A percentile compares a stretch with the other conserved stretches of the same genome.
Conservation (phyloP, 2,888 invertebrate species). For the Cordylochernes scorpioides region DNA sequence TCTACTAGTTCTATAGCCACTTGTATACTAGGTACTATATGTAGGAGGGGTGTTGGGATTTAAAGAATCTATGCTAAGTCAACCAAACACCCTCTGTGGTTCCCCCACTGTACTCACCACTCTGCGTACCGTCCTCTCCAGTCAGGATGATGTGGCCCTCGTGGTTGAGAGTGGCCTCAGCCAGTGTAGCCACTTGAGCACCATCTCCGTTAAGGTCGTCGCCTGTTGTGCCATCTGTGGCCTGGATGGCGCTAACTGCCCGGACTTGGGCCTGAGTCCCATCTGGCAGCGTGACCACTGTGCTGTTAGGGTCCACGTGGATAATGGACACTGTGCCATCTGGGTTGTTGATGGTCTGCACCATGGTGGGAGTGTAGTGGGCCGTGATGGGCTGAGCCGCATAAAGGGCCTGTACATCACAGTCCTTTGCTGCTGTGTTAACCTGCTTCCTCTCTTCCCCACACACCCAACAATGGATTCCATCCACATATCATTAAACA, state of each 20-base stretch:
- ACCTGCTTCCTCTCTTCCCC: no score
- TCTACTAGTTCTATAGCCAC: no score
- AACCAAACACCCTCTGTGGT: no score
- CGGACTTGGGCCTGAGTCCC: conserved; percentile 83
- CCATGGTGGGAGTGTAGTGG: conserved; percentile 51
- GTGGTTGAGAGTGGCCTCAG: conserved; percentile 67
- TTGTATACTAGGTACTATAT: no score
- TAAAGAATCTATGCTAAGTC: no score
- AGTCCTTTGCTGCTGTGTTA: no score
- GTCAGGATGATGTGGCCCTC: conserved; percentile 85
- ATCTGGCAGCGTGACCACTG: conserved; percentile 78
- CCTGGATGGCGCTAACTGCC: conserved; percentile 39
- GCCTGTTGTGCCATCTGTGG: no score
- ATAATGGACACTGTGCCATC: conserved; percentile 88
- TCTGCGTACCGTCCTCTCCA: conserved; percentile 52
- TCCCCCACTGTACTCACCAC: conserved; percentile 14
- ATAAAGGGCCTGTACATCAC: conserved; percentile 9
- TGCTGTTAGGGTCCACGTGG: conserved; percentile 74
- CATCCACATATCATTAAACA: no score
- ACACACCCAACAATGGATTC: no score
- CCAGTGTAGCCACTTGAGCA: conserved; percentile 31
- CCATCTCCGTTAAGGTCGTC: conserved; percentile 36
- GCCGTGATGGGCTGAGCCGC: conserved; percentile 13
- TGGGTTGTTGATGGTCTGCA: conserved; percentile 83
- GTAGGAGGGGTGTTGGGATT: no score